Conservation (phyloP, 2,113 vertebrate species). For the Dendropsophus ebraccatus region DNA sequence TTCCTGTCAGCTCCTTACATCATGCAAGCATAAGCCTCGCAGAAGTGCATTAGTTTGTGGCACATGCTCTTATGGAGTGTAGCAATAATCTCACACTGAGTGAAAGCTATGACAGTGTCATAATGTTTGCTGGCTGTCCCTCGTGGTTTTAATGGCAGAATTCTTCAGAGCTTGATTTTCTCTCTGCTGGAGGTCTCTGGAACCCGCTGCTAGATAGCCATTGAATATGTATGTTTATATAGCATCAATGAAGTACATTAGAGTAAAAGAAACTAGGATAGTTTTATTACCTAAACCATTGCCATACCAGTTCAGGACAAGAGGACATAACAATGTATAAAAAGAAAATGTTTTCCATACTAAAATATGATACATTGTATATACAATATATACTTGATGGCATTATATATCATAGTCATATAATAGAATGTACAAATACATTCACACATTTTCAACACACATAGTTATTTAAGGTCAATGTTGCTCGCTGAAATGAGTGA, state of each 20-base stretch:
- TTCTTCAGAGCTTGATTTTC: constrained; percentile 49
- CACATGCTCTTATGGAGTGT: constrained; percentile 27
- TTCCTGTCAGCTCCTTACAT: constrained; percentile 26
- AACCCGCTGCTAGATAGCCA: constrained; percentile 45
- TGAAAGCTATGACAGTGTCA: constrained; percentile 42
- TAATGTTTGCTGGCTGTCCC: constrained; percentile 35
- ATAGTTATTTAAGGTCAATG: too few species aligned
- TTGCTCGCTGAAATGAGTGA: too few species aligned
- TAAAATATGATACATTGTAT: neutral
- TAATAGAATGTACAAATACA: too few species aligned
- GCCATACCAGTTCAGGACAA: neutral
- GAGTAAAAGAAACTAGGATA: constrained; percentile 15
- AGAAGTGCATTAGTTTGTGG: constrained; percentile 47
- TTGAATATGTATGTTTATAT: constrained; percentile 50
- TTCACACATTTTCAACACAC: too few species aligned
- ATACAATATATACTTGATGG: neutral
- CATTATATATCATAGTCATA: too few species aligned
- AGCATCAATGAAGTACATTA: constrained; percentile 15
- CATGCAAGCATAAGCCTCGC: constrained; percentile 12
- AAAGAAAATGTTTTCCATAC: neutral
- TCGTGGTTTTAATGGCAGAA: constrained; percentile 39
- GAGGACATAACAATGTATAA: neutral
- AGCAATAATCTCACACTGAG: constrained; percentile 45
- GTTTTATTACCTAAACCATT: constrained; percentile 4
- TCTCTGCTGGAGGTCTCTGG: constrained; percentile 16